Percentiles rank a stretch among this genome's conserved stretches.
Conservation (phyloP, 2,888 invertebrate species). For the Apodemia zela region DNA sequence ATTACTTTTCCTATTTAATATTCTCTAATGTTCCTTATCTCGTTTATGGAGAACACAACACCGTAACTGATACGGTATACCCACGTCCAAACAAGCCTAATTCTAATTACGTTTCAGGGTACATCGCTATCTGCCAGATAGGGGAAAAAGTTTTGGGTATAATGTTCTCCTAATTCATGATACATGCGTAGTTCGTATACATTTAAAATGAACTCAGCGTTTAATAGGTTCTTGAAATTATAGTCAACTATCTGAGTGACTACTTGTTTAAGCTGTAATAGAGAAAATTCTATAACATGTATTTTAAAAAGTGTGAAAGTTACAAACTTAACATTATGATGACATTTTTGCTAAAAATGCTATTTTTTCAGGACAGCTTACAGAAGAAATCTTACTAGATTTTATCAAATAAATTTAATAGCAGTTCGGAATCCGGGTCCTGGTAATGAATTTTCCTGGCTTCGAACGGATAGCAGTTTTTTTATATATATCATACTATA, state of each 20-base stretch:
- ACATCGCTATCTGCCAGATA: conserved; percentile 14
- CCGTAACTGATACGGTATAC: conserved; percentile 4
- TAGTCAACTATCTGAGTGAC: not conserved
- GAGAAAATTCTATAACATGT: not conserved
- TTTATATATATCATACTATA: too few species aligned
- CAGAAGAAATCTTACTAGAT: too few species aligned
- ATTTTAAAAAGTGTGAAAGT: not conserved
- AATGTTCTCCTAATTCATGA: conserved; percentile 10
- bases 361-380: too few species aligned
- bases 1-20: conserved; percentile 10
- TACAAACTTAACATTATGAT: too few species aligned
- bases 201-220: conserved; percentile 2
- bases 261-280: not conserved
- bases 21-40: not conserved
- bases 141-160: conserved; percentile 16
- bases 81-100: not conserved
- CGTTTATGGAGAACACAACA: not conserved
- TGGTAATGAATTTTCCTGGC: too few species aligned
- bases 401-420: too few species aligned
- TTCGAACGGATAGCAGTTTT: too few species aligned
- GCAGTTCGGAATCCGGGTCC: too few species aligned
- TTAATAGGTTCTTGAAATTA: not conserved
- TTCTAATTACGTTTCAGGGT: conserved; percentile 8
- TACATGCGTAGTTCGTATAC: not conserved
- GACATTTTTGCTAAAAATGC: too few species aligned